Evolutionary conservation across 2,797 vertebrate species (phyloP).

Genomic region (Typhlichthys eigenmanni): DNA sequence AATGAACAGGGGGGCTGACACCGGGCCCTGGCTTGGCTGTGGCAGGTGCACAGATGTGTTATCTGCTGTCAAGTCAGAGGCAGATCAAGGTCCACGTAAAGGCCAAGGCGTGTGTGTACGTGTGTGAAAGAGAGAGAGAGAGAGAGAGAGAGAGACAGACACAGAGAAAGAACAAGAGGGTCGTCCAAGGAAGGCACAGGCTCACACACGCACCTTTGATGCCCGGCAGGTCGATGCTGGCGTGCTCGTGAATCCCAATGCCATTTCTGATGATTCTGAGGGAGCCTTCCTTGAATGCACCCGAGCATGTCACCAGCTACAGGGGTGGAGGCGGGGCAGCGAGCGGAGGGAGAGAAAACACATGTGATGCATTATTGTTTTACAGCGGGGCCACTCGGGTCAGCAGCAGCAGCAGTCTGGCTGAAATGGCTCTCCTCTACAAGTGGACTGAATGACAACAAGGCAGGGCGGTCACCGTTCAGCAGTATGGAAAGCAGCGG

Average conservation of each 20-base stretch:
- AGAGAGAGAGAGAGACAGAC: too few species aligned
- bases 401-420: too few species aligned
- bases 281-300: constrained; percentile 97
- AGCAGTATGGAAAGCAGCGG: constrained; percentile 34
- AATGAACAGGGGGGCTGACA: constrained; percentile 15
- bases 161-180: constrained; percentile 7
- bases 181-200: neutral
- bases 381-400: too few species aligned
- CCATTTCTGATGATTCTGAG: constrained; percentile 96
- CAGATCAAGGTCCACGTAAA: constrained; percentile 34
- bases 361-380: neutral
- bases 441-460: too few species aligned
- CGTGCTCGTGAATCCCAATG: constrained; percentile 97
- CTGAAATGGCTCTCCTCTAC: too few species aligned
- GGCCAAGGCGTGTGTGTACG: constrained; percentile 8
- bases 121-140: neutral
- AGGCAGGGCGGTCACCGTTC: constrained; percentile 14
- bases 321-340: constrained; percentile 19
- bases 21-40: constrained; percentile 40
- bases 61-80: constrained; percentile 20
- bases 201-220: constrained; percentile 79
- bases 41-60: constrained; percentile 44
- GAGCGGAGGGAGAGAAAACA: neutral
- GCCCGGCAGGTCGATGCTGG: constrained; percentile 96
- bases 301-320: constrained; percentile 96